Evolutionary conservation across 2,797 vertebrate species (phyloP), one percentile per base, ranked within the genome.

Genomic region (Poecilia velifera): DNA sequence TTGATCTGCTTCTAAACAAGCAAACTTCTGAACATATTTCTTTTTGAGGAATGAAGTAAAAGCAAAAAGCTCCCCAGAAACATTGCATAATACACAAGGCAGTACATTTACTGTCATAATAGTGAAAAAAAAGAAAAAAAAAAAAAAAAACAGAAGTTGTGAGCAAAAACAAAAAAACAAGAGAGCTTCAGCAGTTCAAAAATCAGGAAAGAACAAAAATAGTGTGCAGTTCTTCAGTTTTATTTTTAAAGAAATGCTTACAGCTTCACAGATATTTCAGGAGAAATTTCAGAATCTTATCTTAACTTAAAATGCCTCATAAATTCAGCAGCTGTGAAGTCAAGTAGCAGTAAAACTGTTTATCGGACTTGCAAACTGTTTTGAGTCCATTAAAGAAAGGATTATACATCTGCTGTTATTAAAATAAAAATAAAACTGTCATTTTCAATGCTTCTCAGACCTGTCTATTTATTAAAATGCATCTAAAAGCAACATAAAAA

Each of bases 311-410:
- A 62, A 2, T 34, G 12, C n/a, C 55, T 55, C 22, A n/a, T 55
- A 55, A 55, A 55, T 28, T 22, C 34, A 82, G 62, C 82, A 82
- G 86, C 85, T 89, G 86, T 83, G 51, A 80, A 34, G 51, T 76
- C 77, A 64, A n/a, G 18, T 34, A 78, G 73, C 46, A 64, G n/a
- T 47, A 57, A 43, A 34, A 45, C 5, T 20, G 9, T 0, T 80
- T 78, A 89, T 89, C 82, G 82, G 72, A 88, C 84, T 6, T 0
- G 34, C 49, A 34, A 66, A 73, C 16, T 4, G 16, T 70, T 66
- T 83, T 85, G 36, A 78, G 74, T 46, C 39, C 31, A 51, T 47
- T 68, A 59, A 53, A 14, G 64, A 77, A 41, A 46, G 28, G 51
- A 77, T 39, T 66, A 39, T 36, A 66, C 77, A 70, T 43, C 12